phyloP scores from a whole-genome alignment of 2,888 invertebrate species.

The Thereva unica region DNA sequence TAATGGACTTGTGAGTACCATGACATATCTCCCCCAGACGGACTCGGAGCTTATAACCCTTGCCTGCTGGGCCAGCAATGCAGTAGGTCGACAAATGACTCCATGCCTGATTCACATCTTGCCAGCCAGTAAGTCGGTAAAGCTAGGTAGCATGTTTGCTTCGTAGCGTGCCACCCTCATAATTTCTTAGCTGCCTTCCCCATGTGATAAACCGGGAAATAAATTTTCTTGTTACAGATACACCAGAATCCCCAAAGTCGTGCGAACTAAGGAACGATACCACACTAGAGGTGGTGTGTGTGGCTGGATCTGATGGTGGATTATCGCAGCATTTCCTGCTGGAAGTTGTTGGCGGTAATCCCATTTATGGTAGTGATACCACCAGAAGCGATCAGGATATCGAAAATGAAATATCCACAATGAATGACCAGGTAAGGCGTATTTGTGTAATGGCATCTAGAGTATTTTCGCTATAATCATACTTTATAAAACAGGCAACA shows the following conservation, averaged over 20 bases:
- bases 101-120: constrained; percentile 83
- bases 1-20: constrained; percentile 64
- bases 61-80: constrained; percentile 87
- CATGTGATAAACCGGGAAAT: constrained; percentile 16
- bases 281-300: constrained; percentile 70
- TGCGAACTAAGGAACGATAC: constrained; percentile 74
- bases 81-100: constrained; percentile 76
- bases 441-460: constrained; percentile 1
- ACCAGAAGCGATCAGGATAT: constrained; percentile 54
- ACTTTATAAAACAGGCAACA: constrained; percentile 55
- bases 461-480: background rate
- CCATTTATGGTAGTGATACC: constrained; percentile 59
- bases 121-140: constrained; percentile 71
- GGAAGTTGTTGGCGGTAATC: constrained; percentile 71
- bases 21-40: constrained; percentile 63
- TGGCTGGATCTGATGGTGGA: constrained; percentile 80
- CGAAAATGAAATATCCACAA: constrained; percentile 66
- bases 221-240: constrained; percentile 61
- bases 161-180: background rate
- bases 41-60: constrained; percentile 77
- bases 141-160: background rate
- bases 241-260: constrained; percentile 75
- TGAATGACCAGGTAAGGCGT: constrained; percentile 66
- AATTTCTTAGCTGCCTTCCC: background rate
- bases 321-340: constrained; percentile 80